Evolutionary conservation across 2,113 vertebrate species (phyloP).

Genomic region (Typhlomys cinereus): DNA sequence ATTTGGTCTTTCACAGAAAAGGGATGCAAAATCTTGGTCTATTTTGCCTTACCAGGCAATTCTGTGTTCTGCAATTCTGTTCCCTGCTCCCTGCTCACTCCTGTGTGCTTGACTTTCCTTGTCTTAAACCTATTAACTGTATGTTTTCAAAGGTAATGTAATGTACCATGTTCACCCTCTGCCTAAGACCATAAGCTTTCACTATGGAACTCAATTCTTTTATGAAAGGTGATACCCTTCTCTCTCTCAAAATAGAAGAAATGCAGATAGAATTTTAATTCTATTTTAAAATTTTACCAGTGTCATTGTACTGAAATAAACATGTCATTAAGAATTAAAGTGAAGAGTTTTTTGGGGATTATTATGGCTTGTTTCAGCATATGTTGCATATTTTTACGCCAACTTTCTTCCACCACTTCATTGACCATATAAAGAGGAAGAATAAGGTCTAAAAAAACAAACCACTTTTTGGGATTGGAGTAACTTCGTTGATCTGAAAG

Average conservation of each 20-base stretch:
- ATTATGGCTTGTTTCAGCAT: neutral
- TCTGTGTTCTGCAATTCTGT: neutral
- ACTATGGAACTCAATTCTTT: neutral
- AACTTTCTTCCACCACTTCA: neutral
- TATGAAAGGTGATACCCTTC: neutral
- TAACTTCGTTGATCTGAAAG: neutral
- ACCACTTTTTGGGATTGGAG: neutral
- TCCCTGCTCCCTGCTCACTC: neutral
- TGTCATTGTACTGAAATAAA: slow-evolving; percentile 4
- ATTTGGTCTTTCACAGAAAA: neutral
- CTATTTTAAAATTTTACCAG: neutral
- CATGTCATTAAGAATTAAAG: slow-evolving; percentile 15
- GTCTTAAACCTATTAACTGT: neutral
- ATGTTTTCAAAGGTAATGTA: neutral
- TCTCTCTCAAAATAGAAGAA: neutral
- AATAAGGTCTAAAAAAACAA: neutral
- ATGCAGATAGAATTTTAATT: neutral
- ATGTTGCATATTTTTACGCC: neutral
- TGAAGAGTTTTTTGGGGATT: neutral
- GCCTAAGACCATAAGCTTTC: neutral
- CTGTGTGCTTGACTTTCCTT: neutral
- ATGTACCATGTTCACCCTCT: neutral
- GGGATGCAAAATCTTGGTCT: neutral
- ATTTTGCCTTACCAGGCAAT: neutral
- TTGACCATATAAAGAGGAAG: neutral